Conservation (phyloP, 1,140 invertebrate species). For the Augochlora pura region DNA sequence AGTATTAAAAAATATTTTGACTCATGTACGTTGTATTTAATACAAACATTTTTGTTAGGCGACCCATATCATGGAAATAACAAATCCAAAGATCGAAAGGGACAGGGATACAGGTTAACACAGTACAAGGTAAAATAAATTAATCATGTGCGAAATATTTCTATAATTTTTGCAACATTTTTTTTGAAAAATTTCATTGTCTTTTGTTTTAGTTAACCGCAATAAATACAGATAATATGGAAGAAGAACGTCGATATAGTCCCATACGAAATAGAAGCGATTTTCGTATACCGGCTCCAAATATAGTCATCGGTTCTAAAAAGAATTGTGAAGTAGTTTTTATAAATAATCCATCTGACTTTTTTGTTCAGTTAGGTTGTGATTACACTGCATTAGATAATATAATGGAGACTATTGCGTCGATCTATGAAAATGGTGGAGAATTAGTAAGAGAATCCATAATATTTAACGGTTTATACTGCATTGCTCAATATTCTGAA, state of each 20-base stretch:
- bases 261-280: background rate
- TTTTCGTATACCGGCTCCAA: constrained; percentile 57
- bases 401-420: constrained; percentile 74
- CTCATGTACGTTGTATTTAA: constrained; percentile 9
- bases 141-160: background rate
- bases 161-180: too few species aligned
- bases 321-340: constrained; percentile 71
- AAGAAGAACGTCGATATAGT: constrained; percentile 11
- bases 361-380: constrained; percentile 78
- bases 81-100: constrained; percentile 29
- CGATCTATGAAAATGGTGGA: constrained; percentile 64
- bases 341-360: constrained; percentile 73
- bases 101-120: constrained; percentile 13
- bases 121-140: constrained; percentile 31
- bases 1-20: background rate
- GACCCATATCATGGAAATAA: constrained; percentile 13
- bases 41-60: constrained; percentile 19
- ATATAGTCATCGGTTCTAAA: constrained; percentile 62
- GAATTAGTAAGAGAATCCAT: constrained; percentile 50
- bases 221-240: background rate
- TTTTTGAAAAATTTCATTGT: too few species aligned
- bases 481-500: constrained; percentile 80
- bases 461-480: constrained; percentile 61
- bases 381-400: constrained; percentile 72
- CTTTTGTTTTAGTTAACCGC: constrained; percentile 3